Evolutionary conservation across 2,113 vertebrate species (phyloP).

Genomic region (Panthera uncia): DNA sequence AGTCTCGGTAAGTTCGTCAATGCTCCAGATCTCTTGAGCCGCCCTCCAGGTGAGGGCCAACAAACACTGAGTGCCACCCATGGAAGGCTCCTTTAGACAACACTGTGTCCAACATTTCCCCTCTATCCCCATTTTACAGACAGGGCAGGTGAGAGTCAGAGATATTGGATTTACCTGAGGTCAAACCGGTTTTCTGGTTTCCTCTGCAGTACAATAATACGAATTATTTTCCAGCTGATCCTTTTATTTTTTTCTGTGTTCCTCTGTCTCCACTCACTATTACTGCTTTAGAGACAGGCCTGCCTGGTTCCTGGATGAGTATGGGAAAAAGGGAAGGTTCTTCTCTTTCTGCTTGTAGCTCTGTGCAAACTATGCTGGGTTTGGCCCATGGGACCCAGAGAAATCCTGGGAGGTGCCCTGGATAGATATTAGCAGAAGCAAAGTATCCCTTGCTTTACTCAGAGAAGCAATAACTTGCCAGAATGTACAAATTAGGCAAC

Average conservation of each 20-base stretch:
- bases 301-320: not conserved
- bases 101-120: not conserved
- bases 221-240: not conserved
- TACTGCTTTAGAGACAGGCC: not conserved
- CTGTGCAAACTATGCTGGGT: not conserved
- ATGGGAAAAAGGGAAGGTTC: not conserved
- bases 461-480: not conserved
- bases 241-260: not conserved
- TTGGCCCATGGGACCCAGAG: not conserved
- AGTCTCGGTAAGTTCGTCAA: constrained; percentile 55
- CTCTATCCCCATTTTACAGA: not conserved
- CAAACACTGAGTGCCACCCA: not conserved
- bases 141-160: not conserved
- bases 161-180: not conserved
- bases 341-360: not conserved
- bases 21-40: not conserved
- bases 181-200: not conserved
- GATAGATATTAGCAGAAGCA: not conserved
- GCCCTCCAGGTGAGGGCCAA: not conserved
- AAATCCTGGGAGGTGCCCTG: not conserved
- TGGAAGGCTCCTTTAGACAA: not conserved
- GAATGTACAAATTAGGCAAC: not conserved
- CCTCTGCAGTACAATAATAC: not conserved
- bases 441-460: not conserved
- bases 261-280: not conserved